Conservation (phyloP, 1,140 invertebrate genomes). For the Drosophila serrata region DNA sequence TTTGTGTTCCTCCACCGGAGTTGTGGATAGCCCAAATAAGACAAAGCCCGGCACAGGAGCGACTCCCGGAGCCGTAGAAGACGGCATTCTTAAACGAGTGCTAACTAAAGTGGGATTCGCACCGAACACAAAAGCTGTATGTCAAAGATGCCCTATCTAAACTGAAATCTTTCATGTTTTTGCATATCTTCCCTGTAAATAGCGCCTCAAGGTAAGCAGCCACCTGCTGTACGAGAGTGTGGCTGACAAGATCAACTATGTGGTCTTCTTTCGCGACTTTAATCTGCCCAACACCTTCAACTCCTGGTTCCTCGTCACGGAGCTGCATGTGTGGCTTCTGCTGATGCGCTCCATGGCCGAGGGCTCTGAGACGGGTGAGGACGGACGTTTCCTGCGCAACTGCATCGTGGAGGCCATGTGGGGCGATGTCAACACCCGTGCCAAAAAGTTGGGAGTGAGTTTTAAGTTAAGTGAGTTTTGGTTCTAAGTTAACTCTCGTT, state of each 20-base stretch:
- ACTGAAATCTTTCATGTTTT: not conserved
- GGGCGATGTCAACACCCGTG: conserved; percentile 90
- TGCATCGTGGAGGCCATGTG: conserved; percentile 92
- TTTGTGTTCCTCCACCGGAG: conserved; percentile 57
- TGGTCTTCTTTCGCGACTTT: conserved; percentile 88
- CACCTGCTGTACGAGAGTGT: conserved; percentile 89
- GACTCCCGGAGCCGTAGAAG: conserved; percentile 25
- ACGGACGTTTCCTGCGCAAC: conserved; percentile 91
- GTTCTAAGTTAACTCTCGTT: not conserved
- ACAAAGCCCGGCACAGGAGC: conserved; percentile 38
- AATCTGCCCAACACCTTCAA: conserved; percentile 92
- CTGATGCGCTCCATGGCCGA: conserved; percentile 92
- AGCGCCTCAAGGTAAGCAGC: conserved; percentile 87
- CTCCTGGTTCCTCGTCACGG: conserved; percentile 94
- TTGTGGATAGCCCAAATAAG: conserved; percentile 55
- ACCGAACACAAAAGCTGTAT: conserved; percentile 78
- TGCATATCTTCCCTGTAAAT: conserved; percentile 49
- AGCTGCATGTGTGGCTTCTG: conserved; percentile 94
- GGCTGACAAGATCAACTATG: conserved; percentile 88
- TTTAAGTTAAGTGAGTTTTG: not conserved
- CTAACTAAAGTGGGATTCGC: conserved; percentile 80
- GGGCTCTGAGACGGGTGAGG: conserved; percentile 86
- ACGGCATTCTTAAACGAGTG: conserved; percentile 75
- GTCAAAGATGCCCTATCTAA: not conserved
- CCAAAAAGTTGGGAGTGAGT: conserved; percentile 90